Evolutionary conservation across 2,113 vertebrate genomes (phyloP).

Genomic region (Lichenostomus cassidix): DNA sequence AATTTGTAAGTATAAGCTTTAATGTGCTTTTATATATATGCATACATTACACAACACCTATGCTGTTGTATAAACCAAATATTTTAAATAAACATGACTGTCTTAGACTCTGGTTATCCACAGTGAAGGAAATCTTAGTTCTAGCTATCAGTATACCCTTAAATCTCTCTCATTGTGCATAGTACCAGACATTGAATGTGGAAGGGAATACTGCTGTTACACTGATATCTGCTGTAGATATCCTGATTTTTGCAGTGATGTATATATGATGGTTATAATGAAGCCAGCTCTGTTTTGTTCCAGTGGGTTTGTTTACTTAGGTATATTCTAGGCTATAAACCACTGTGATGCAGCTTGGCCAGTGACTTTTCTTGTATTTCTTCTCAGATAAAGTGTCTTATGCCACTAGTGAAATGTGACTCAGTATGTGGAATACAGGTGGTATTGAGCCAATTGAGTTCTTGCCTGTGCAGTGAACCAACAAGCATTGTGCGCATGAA

Average conservation of each 20-base stretch:
- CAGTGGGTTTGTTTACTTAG: background rate
- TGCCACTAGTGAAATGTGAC: background rate
- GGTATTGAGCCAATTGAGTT: background rate
- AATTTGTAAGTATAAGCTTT: background rate
- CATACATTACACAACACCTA: background rate
- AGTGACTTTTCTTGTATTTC: background rate
- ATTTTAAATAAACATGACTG: background rate
- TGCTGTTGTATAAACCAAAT: background rate
- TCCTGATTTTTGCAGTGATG: background rate
- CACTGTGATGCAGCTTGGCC: background rate
- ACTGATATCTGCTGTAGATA: background rate
- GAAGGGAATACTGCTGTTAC: background rate
- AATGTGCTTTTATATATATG: background rate
- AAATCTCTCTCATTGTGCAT: background rate
- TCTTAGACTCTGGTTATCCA: background rate
- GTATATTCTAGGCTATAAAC: background rate
- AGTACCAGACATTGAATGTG: background rate
- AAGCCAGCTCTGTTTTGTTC: background rate
- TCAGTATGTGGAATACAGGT: background rate
- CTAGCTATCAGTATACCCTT: background rate
- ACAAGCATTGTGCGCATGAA: background rate
- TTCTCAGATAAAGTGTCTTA: background rate
- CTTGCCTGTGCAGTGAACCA: background rate
- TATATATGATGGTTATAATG: background rate
- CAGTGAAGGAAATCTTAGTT: background rate